phyloP scores from a whole-genome alignment of 64 coral and sea anemone species.

The Dendronephthya gigantea region DNA sequence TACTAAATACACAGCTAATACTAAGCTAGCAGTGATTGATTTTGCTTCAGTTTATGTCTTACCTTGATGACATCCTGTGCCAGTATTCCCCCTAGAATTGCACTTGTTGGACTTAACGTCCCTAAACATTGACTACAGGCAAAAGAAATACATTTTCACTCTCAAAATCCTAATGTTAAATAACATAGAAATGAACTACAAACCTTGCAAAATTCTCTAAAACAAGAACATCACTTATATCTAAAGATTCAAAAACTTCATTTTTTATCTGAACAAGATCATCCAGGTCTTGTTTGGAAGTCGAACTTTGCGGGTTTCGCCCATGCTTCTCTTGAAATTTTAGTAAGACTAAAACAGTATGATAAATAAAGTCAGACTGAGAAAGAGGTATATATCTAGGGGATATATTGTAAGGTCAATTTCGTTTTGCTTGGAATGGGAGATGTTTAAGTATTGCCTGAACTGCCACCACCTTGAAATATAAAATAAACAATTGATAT shows the following conservation, averaged over 20 bases:
- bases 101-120: conserved; percentile 81
- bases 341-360: conserved; percentile 39
- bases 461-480: conserved; percentile 42
- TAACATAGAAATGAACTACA: too few species aligned
- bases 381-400: too few species aligned
- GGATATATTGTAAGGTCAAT: too few species aligned
- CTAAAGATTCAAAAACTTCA: conserved; percentile 56
- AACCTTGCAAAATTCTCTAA: conserved; percentile 77
- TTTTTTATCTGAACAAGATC: conserved; percentile 58
- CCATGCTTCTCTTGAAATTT: conserved; percentile 66
- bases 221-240: conserved; percentile 43
- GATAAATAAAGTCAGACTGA: background rate
- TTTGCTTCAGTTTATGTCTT: too few species aligned
- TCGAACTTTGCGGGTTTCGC: conserved; percentile 40
- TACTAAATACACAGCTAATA: too few species aligned
- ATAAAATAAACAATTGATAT: conserved; percentile 50
- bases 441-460: background rate
- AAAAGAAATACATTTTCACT: background rate
- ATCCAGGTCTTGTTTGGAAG: conserved; percentile 36
- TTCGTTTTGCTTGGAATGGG: too few species aligned
- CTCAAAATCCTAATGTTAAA: too few species aligned
- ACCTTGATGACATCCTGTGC: conserved; percentile 95
- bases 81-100: conserved; percentile 84
- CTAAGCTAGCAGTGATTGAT: too few species aligned
- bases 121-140: conserved; percentile 51